phyloP scores from a whole-genome alignment of 2,888 invertebrate species.

The Leptogaster cylindrica region DNA sequence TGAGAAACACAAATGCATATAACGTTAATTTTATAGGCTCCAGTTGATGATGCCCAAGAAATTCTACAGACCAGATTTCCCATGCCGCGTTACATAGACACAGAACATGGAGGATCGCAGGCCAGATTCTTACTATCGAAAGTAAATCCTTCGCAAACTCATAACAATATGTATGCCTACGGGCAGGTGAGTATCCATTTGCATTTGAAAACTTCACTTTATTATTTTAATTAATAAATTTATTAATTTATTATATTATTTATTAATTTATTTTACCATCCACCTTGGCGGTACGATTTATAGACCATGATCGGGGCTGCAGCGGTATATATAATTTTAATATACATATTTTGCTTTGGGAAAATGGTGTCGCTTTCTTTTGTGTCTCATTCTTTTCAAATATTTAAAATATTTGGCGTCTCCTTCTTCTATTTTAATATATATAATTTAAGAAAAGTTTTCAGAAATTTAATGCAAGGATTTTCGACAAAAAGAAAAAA shows the following conservation, averaged over 20 bases:
- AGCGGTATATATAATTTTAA: slow-evolving; percentile 58
- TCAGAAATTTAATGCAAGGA: too few species aligned
- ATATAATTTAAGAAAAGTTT: too few species aligned
- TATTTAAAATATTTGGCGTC: too few species aligned
- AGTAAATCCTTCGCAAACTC: slow-evolving; percentile 99
- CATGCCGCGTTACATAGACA: slow-evolving; percentile 98
- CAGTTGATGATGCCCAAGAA: slow-evolving; percentile 96
- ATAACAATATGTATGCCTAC: slow-evolving; percentile 98
- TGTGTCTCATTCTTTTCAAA: too few species aligned
- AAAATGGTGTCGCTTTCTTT: too few species aligned
- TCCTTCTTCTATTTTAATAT: too few species aligned
- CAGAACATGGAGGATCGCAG: slow-evolving; percentile 99
- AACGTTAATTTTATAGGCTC: slow-evolving; percentile 81
- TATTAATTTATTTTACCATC: slow-evolving; percentile 20
- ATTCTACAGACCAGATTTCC: slow-evolving; percentile 96
- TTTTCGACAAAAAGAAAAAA: too few species aligned
- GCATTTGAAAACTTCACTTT: neutral
- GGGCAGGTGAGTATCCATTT: slow-evolving; percentile 68
- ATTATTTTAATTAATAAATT: neutral
- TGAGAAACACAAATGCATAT: too few species aligned
- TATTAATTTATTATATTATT: neutral
- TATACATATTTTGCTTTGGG: slow-evolving; percentile 16
- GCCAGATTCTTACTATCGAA: slow-evolving; percentile 97
- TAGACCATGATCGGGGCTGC: slow-evolving; percentile 60
- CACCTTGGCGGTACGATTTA: too few species aligned